Conservation (phyloP, 2,888 invertebrate genomes). For the Sepiola atlantica region DNA sequence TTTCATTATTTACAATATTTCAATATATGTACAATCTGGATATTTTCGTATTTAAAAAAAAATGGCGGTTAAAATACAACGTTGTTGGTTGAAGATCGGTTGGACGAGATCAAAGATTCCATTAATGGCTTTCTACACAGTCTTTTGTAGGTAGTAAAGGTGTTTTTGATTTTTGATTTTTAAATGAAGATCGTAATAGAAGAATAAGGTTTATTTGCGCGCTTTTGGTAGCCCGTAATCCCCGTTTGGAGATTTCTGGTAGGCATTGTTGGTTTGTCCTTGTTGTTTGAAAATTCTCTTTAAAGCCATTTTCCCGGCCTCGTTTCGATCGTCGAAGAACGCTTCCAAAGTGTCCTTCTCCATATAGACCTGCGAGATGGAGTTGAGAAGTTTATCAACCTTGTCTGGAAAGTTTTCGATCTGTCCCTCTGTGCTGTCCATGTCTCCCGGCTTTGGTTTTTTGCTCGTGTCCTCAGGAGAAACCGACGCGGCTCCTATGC, state of each 20-base stretch:
- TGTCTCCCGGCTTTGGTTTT: slow-evolving; percentile 51
- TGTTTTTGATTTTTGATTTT: neutral
- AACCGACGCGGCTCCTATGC: slow-evolving; percentile 51
- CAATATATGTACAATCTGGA: neutral
- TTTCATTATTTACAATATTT: neutral
- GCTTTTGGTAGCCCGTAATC: slow-evolving; percentile 43
- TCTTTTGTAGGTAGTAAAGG: slow-evolving; percentile 35
- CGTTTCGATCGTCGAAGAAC: slow-evolving; percentile 54
- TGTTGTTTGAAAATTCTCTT: slow-evolving; percentile 50
- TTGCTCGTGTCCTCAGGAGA: slow-evolving; percentile 53
- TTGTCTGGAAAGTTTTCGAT: slow-evolving; percentile 72
- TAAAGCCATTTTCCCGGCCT: slow-evolving; percentile 53
- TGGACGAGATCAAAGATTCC: neutral
- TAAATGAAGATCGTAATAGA: neutral
- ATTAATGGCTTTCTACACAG: neutral
- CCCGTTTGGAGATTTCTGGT: slow-evolving; percentile 2
- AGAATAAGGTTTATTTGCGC: neutral
- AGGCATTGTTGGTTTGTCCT: slow-evolving; percentile 35
- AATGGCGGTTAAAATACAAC: neutral
- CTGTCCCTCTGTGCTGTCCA: slow-evolving; percentile 53
- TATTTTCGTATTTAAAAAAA: neutral
- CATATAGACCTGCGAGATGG: slow-evolving; percentile 72
- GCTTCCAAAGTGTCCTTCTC: slow-evolving; percentile 64
- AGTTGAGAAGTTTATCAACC: slow-evolving; percentile 72
- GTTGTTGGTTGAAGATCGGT: neutral